Base-by-base conservation (phyloP, 2,113 vertebrate genomes). In the Poeciliopsis turrubarensis region DNA sequence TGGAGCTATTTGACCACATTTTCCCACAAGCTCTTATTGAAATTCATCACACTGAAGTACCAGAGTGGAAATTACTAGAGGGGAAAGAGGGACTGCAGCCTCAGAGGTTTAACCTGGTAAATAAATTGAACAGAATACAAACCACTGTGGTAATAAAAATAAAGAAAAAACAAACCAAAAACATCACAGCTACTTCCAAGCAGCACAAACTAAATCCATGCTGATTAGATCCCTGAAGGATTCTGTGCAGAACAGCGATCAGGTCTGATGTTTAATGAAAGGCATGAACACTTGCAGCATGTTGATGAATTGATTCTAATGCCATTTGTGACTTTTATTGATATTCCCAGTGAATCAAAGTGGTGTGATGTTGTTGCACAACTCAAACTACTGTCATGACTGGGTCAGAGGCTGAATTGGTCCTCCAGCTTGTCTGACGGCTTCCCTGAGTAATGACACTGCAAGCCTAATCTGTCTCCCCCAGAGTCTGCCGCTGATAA, bases 371-470 rank as follows among this genome's bases (percentile, higher is more conserved):
- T 72, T 72, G 70, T 82, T 73, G 81, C 60, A 83, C 75, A 79
- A 77, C 75, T 60, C 77, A 66, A 57, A 76, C 85, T 60, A 30
- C 68, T 82, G 80, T 80, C 89, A 85, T 68, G 70, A 3, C 44
- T 65, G 75, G 75, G 74, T 77, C 83, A 81, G 78, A 54, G 71
- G 75, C 80, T 72, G 87, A 84, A 77, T 71, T 82, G 86, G 77
- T 27, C 76, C 41, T 73, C 70, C 65, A 72, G 80, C 54, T 65
- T 75, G 76, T 73, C 72, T 68, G 69, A 26, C 5, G 5, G 70
- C 87, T 67, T n/a, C 12, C 41, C 73, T 87, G 88, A 92, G 84
- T 88, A 91, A 87, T 87, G 84, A 84, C 67, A 68, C 79, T 26
- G 51, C 65, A 74, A 66, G 26, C 14, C 72, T 85, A 80, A 87